Conservation (phyloP, 2,113 vertebrate species). For the Oceanodroma tethys region DNA sequence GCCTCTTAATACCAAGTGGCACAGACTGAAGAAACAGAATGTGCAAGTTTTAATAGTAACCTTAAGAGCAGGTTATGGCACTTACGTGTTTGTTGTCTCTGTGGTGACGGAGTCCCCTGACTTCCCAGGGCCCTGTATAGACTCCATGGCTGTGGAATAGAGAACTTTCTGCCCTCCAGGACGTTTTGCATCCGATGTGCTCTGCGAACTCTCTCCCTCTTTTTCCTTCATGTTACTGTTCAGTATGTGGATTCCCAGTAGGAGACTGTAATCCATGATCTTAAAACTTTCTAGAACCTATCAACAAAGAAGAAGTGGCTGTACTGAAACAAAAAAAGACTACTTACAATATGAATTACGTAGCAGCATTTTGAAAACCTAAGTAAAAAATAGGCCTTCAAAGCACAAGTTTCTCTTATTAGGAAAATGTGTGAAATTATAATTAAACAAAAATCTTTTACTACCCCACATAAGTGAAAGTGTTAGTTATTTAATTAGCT, state of each 20-base stretch:
- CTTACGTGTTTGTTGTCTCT: constrained; percentile 91
- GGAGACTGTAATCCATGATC: constrained; percentile 98
- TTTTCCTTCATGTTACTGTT: constrained; percentile 83
- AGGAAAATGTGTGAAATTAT: neutral
- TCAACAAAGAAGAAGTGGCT: neutral
- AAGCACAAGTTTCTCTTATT: neutral
- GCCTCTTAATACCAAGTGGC: neutral
- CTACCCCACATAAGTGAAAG: neutral
- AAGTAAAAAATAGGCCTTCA: neutral
- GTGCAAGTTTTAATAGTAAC: neutral
- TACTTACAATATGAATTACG: neutral
- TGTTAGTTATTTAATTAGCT: neutral
- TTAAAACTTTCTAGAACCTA: constrained; percentile 98
- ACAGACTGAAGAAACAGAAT: neutral
- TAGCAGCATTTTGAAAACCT: neutral
- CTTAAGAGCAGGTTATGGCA: neutral
- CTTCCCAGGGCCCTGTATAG: constrained; percentile 94
- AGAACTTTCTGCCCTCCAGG: constrained; percentile 89
- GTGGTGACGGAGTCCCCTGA: constrained; percentile 82
- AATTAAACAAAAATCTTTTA: neutral
- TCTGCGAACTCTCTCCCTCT: constrained; percentile 79
- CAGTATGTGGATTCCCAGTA: constrained; percentile 90
- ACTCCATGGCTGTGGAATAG: constrained; percentile 97
- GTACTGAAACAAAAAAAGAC: neutral
- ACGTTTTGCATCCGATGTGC: constrained; percentile 79